These are phyloP conservation scores for Mormyrus lacerda DNA, from an alignment of 2,113 vertebrate genomes.

Conservation along the genomic window DNA sequence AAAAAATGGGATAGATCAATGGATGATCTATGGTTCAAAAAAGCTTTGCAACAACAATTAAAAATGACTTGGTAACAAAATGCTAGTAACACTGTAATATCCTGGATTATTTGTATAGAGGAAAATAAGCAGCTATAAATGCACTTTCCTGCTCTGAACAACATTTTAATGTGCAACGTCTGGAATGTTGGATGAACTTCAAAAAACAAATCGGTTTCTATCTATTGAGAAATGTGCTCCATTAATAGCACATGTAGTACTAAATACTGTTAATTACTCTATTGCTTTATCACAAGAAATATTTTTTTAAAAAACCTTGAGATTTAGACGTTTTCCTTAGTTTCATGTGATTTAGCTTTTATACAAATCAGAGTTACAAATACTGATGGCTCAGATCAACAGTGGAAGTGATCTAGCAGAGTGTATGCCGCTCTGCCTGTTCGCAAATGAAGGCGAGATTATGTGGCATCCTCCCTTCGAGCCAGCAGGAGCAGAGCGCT, in stretches of 20 bases:
- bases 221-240: neutral
- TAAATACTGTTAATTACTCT: neutral
- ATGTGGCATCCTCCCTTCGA: neutral
- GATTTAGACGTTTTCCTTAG: neutral
- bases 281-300: neutral
- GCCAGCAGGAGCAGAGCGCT: neutral
- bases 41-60: neutral
- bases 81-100: neutral
- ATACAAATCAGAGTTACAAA: neutral
- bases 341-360: neutral
- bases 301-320: neutral
- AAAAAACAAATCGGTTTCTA: neutral
- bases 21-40: neutral
- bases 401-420: neutral
- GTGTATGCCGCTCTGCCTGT: neutral
- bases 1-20: neutral
- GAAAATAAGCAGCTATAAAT: neutral
- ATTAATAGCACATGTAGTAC: neutral
- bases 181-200: neutral
- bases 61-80: neutral
- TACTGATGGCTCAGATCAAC: neutral
- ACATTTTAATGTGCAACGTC: neutral
- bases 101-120: neutral
- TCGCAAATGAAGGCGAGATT: neutral
- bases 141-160: neutral